Evolutionary conservation across 2,888 invertebrate genomes (phyloP).

Genomic region (Spilosoma lubricipeda): DNA sequence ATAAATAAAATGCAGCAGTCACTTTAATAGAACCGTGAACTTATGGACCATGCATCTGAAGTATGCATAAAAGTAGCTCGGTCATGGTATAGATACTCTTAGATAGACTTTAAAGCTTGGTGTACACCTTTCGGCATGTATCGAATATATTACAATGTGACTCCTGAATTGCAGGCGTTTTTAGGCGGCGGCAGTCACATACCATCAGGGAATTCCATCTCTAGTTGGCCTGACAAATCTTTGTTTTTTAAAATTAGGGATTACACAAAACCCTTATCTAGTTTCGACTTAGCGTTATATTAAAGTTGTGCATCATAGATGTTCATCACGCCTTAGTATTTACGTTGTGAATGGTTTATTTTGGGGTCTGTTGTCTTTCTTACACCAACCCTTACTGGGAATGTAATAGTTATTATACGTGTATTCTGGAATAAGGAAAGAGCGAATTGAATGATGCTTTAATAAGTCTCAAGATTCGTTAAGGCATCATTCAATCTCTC

Average conservation of each 20-base stretch:
- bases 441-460: not conserved
- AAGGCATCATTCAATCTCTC: not conserved
- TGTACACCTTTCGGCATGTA: not conserved
- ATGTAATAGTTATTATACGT: not conserved
- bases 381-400: not conserved
- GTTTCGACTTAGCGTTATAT: not conserved
- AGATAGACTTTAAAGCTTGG: not conserved
- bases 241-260: not conserved
- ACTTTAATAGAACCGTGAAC: constrained; percentile 12
- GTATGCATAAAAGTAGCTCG: not conserved
- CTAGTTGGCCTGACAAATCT: not conserved
- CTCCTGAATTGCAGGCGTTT: no score
- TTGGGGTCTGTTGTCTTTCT: no score
- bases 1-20: constrained; percentile 10
- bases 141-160: not conserved
- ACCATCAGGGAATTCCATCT: not conserved
- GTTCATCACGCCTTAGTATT: not conserved
- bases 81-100: constrained; percentile 11
- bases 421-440: not conserved
- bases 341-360: not conserved
- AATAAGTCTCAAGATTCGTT: not conserved
- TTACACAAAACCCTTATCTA: no score
- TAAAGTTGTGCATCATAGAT: not conserved
- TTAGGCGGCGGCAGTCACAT: no score
- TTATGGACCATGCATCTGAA: not conserved